A percentile compares a stretch with the other conserved stretches of the same genome.
These are phyloP conservation scores for Aulostomus chinensis DNA, from an alignment of 2,797 vertebrate species.

Conservation along the genomic window DNA sequence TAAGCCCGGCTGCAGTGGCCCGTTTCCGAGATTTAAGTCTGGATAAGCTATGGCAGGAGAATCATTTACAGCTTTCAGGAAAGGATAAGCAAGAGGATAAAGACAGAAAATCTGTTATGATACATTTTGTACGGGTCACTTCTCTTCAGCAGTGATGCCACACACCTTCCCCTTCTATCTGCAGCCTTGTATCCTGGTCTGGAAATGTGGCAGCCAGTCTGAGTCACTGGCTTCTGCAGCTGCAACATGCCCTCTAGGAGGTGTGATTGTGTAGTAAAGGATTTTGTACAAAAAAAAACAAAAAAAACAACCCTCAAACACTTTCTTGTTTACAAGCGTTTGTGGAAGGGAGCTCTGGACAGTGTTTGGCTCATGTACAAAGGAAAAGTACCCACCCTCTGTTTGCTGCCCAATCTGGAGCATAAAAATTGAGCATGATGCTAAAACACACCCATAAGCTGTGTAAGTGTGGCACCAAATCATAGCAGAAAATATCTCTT, in stretches of 20 bases:
- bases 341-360: neutral
- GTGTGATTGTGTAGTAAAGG: slow-evolving; percentile 38
- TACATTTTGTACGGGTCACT: slow-evolving; percentile 44
- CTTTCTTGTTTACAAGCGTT: neutral
- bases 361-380: too few species aligned
- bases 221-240: slow-evolving; percentile 28
- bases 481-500: too few species aligned
- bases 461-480: too few species aligned
- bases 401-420: too few species aligned
- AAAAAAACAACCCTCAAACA: neutral
- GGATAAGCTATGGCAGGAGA: slow-evolving; percentile 51
- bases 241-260: slow-evolving; percentile 53
- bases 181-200: slow-evolving; percentile 43
- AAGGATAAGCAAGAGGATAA: slow-evolving; percentile 47
- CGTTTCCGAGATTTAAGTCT: slow-evolving; percentile 36
- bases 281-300: slow-evolving; percentile 35
- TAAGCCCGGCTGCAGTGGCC: slow-evolving; percentile 52
- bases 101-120: slow-evolving; percentile 52
- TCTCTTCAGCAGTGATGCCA: slow-evolving; percentile 19
- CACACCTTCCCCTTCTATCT: slow-evolving; percentile 26
- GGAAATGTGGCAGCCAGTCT: slow-evolving; percentile 24
- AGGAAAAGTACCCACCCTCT: too few species aligned
- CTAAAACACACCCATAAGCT: too few species aligned
- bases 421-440: too few species aligned
- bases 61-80: slow-evolving; percentile 46